phyloP scores from a whole-genome alignment of 1,140 invertebrate species.

The Nasonia longicornis region DNA sequence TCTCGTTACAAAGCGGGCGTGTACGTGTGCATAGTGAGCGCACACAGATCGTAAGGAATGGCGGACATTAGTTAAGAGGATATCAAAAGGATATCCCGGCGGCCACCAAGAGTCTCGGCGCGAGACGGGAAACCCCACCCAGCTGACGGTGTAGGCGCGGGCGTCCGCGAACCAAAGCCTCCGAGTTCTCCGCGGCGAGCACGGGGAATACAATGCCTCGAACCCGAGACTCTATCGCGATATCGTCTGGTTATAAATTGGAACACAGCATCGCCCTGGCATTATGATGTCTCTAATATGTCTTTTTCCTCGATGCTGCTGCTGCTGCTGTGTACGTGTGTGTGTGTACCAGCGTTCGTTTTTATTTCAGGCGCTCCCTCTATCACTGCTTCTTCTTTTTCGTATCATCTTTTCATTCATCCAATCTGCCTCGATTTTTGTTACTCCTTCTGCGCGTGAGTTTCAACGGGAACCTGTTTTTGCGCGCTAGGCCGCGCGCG shows the following conservation, averaged over 20 bases:
- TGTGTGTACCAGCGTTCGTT: not conserved
- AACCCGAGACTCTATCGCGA: slow-evolving; percentile 68
- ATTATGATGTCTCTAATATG: slow-evolving; percentile 71
- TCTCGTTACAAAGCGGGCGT: slow-evolving; percentile 38
- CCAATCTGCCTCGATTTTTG: not conserved
- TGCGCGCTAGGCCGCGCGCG: not conserved
- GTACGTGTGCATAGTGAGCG: not conserved
- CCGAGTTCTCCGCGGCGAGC: not conserved
- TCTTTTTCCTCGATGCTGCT: slow-evolving; percentile 62
- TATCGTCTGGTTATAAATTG: slow-evolving; percentile 70
- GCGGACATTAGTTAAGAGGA: slow-evolving; percentile 70
- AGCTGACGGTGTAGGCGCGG: slow-evolving; percentile 56
- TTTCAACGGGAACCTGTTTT: not conserved
- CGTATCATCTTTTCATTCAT: not conserved
- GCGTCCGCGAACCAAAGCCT: slow-evolving; percentile 61
- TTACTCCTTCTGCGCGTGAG: not conserved
- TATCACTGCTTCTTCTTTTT: too few species aligned
- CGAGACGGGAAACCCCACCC: slow-evolving; percentile 62
- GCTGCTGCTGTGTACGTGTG: not conserved
- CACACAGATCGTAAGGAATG: slow-evolving; percentile 64
- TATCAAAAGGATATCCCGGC: slow-evolving; percentile 69
- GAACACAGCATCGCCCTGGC: slow-evolving; percentile 68
- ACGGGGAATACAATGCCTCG: slow-evolving; percentile 66
- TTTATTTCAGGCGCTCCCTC: not conserved
- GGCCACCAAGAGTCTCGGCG: slow-evolving; percentile 63